These are phyloP conservation scores for Melolontha melolontha DNA, from an alignment of 2,888 invertebrate species.

Conservation along the genomic window DNA sequence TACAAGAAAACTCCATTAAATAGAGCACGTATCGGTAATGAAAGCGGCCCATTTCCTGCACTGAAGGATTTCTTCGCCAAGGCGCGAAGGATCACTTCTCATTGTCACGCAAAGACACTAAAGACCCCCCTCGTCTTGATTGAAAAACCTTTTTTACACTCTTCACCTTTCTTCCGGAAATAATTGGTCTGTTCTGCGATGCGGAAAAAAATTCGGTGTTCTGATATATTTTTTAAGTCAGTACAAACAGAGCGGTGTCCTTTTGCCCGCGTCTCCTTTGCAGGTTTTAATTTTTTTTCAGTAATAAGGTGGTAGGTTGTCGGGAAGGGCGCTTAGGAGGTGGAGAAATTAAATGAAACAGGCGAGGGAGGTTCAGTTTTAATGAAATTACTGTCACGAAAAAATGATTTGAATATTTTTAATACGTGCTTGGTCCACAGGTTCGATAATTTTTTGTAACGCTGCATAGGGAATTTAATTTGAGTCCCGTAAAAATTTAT, in stretches of 20 bases:
- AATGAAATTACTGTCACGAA: conserved; percentile 3
- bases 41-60: conserved; percentile 65
- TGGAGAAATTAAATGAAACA: conserved; percentile 2
- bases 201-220: conserved; percentile 53
- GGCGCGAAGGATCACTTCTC: conserved; percentile 52
- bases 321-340: neutral
- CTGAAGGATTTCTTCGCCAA: conserved; percentile 50
- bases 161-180: conserved; percentile 61
- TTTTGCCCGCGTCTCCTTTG: neutral
- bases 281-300: neutral
- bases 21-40: conserved; percentile 65
- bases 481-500: too few relatives aligned
- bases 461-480: too few relatives aligned
- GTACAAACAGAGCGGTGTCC: conserved; percentile 31
- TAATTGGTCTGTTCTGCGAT: conserved; percentile 58
- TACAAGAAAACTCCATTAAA: conserved; percentile 66
- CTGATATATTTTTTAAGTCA: conserved; percentile 35
- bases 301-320: neutral
- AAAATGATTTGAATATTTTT: too few relatives aligned
- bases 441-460: neutral
- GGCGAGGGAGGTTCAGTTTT: neutral
- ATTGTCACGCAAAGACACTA: conserved; percentile 65
- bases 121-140: conserved; percentile 64
- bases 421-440: neutral
- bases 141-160: conserved; percentile 63